Conservation (phyloP, 2,113 vertebrate species). For the Entelurus aequoreus region DNA sequence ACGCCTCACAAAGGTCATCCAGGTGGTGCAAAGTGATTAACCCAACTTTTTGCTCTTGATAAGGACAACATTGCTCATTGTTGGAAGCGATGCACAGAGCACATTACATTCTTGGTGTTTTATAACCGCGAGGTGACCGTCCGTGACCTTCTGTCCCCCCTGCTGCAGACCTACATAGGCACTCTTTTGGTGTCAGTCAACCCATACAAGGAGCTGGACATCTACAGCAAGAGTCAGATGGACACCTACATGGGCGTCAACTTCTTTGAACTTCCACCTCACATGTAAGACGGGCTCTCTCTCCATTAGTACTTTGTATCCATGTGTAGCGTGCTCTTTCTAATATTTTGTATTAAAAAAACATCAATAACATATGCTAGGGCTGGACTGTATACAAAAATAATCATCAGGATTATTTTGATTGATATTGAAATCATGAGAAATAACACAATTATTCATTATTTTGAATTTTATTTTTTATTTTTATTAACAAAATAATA, state of each 20-base stretch:
- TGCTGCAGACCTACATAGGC: constrained; percentile 88
- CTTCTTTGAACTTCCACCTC: constrained; percentile 95
- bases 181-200: constrained; percentile 95
- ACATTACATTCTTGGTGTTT: background rate
- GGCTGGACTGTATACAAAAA: too few species aligned
- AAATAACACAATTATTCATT: too few species aligned
- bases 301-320: too few species aligned
- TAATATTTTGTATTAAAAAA: too few species aligned
- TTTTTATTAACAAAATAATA: too few species aligned
- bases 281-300: constrained; percentile 79
- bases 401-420: too few species aligned
- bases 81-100: constrained; percentile 9
- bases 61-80: constrained; percentile 32
- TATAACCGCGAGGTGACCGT: constrained; percentile 1
- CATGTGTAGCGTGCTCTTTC: too few species aligned
- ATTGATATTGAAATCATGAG: too few species aligned
- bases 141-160: constrained; percentile 29
- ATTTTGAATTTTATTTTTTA: too few species aligned
- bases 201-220: constrained; percentile 87
- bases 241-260: constrained; percentile 91
- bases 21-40: constrained; percentile 36
- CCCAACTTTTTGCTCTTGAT: constrained; percentile 38
- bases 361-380: too few species aligned
- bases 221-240: constrained; percentile 89
- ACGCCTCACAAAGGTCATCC: constrained; percentile 29